phyloP scores from a whole-genome alignment of 2,888 invertebrate genomes.

The Apotomis turbidana region DNA sequence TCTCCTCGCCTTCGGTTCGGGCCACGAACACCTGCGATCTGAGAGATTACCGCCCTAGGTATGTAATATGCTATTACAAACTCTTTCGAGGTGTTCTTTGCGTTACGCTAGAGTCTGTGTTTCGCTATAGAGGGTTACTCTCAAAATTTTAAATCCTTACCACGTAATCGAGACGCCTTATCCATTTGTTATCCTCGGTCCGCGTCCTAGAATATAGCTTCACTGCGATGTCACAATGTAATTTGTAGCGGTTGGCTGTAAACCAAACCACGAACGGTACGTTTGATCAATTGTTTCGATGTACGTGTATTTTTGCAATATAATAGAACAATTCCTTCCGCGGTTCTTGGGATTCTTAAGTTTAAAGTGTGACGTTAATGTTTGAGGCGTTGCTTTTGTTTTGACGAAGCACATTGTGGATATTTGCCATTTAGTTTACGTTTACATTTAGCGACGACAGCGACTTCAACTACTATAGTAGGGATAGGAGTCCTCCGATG shows the following conservation, averaged over 20 bases:
- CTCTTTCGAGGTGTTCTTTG: too few species aligned
- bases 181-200: conserved; percentile 13
- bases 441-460: too few species aligned
- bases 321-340: background rate
- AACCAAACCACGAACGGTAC: conserved; percentile 47
- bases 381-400: background rate
- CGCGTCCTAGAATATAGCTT: conserved; percentile 48
- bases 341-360: background rate
- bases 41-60: too few species aligned
- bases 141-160: background rate
- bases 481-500: too few species aligned
- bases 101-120: too few species aligned
- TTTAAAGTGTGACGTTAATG: background rate
- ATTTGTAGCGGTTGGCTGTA: conserved; percentile 59
- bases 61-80: too few species aligned
- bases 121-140: background rate
- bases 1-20: too few species aligned
- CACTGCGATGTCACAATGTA: conserved; percentile 53
- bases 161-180: conserved; percentile 7
- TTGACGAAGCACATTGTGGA: too few species aligned
- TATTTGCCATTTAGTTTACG: too few species aligned
- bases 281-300: conserved; percentile 46
- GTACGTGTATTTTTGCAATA: conserved; percentile 15
- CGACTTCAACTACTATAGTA: too few species aligned
- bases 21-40: too few species aligned